Conservation (phyloP, 1,140 invertebrate genomes). For the Drosophila kurseongensis region DNA sequence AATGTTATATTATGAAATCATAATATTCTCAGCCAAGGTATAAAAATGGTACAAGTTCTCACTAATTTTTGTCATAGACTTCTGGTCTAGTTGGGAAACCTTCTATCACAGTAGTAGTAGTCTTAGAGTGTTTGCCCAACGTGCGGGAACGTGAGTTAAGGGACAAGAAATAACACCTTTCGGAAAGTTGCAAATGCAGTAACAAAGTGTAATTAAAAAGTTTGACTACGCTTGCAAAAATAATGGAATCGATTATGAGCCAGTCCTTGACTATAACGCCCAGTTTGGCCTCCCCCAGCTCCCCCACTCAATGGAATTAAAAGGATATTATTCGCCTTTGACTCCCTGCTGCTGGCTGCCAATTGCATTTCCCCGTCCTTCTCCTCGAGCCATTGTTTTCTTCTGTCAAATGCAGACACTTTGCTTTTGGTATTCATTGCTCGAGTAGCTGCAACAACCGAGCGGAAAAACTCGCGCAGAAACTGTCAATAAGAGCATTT, state of each 20-base stretch:
- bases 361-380: conserved; percentile 49
- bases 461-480: conserved; percentile 44
- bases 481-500: conserved; percentile 77
- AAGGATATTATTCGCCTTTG: conserved; percentile 51
- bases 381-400: conserved; percentile 60
- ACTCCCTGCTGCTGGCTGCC: conserved; percentile 42
- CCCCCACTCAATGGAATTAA: conserved; percentile 63
- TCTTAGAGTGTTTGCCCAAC: conserved; percentile 37
- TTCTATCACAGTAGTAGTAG: not conserved
- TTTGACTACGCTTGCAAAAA: conserved; percentile 64
- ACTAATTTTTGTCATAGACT: too few species aligned
- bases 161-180: conserved; percentile 60
- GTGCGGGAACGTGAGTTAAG: conserved; percentile 11
- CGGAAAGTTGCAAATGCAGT: conserved; percentile 58
- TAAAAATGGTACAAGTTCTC: too few species aligned
- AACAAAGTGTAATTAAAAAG: conserved; percentile 78
- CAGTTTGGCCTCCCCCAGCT: not conserved
- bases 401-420: conserved; percentile 61
- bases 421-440: conserved; percentile 47
- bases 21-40: too few species aligned
- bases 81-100: too few species aligned
- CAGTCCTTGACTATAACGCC: conserved; percentile 10
- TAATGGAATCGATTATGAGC: conserved; percentile 74
- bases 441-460: conserved; percentile 37
- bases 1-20: too few species aligned